Base-by-base conservation (phyloP, 2,888 invertebrate genomes). In the Halictus ligatus region DNA sequence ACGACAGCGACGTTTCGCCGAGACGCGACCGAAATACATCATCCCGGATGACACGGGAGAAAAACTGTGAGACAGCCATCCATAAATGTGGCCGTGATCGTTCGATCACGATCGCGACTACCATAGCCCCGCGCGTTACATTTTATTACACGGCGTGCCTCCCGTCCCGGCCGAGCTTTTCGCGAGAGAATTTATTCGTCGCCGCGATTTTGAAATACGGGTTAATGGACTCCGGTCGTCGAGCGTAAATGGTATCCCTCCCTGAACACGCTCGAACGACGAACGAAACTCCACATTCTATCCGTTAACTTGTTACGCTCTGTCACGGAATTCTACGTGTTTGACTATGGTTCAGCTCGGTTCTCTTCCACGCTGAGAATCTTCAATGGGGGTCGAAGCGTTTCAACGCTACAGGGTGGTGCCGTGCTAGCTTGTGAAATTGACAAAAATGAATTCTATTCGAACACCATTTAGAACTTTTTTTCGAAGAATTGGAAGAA, bases 71-170 rank as follows among this genome's bases (percentile, higher is more conserved):
- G 35, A 35, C 86, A 83, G 73, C 43, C 81, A 78, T 85, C 81
- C 86, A 84, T 89, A 89, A 90, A 86, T 84, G 86, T 79, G 60
- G 81, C 78, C 50, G 50, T 35, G 80, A 72, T 80, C 77, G 80
- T 81, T 88, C 87, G 86, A 91, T 90, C 89, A 86, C 71, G 78
- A 74, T 75, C 75, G 72, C 43, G 79, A 54, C 83, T 84, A 81
- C 85, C 89, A 89, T 89, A 91, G 72, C 82, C 75, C 82, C 75
- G 75, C 85, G 1, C 83, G 91, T 88, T 88, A 88, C 81, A 86
- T 90, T 90, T 90, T 91, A 89, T 89, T 89, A 91, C 83, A 82
- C 82, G 73, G 74, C 74, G 75, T 75, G 89, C 88, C 89, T 83
- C 85, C 80, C 83, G 75, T 73, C 15, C 82, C n/a, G 71, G 76